Evolutionary conservation across 1,140 invertebrate species (phyloP).

Genomic region (Cylas formicarius): DNA sequence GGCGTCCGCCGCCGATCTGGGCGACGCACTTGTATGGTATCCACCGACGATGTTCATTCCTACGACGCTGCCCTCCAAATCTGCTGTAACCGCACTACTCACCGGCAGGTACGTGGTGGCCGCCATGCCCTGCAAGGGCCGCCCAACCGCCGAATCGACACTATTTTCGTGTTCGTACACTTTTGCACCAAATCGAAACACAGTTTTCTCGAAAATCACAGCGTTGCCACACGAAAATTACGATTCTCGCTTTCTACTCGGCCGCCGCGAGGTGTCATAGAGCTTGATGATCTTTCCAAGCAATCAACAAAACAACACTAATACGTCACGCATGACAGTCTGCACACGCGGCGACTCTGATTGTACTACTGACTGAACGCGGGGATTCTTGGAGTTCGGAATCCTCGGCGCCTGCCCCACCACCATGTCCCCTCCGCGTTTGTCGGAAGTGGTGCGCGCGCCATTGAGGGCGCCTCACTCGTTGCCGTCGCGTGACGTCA

Average conservation of each 20-base stretch:
- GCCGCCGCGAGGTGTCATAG: slow-evolving; percentile 9
- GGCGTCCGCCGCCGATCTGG: slow-evolving; percentile 68
- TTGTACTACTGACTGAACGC: slow-evolving; percentile 35
- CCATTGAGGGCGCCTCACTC: slow-evolving; percentile 24
- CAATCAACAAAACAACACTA: slow-evolving; percentile 27
- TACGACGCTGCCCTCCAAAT: slow-evolving; percentile 70
- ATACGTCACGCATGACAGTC: slow-evolving; percentile 44
- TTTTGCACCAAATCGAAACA: slow-evolving; percentile 44
- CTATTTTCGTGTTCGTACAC: slow-evolving; percentile 51
- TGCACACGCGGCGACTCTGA: slow-evolving; percentile 42
- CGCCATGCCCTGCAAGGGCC: slow-evolving; percentile 66
- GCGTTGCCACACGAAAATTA: too few species aligned
- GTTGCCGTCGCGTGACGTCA: slow-evolving; percentile 32
- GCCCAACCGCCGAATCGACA: slow-evolving; percentile 53
- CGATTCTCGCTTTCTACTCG: too few species aligned
- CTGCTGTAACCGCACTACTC: slow-evolving; percentile 61
- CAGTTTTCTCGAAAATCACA: too few species aligned
- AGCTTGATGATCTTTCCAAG: too few species aligned
- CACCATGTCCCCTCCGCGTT: slow-evolving; percentile 18
- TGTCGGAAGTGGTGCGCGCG: slow-evolving; percentile 23
- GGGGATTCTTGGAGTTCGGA: slow-evolving; percentile 16
- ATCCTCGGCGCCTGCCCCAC: slow-evolving; percentile 19
- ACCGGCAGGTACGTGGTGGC: slow-evolving; percentile 78
- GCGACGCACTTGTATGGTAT: slow-evolving; percentile 65
- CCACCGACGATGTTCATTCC: slow-evolving; percentile 63